Conservation (phyloP, 2,113 vertebrate genomes). For the Anseranas semipalmata region DNA sequence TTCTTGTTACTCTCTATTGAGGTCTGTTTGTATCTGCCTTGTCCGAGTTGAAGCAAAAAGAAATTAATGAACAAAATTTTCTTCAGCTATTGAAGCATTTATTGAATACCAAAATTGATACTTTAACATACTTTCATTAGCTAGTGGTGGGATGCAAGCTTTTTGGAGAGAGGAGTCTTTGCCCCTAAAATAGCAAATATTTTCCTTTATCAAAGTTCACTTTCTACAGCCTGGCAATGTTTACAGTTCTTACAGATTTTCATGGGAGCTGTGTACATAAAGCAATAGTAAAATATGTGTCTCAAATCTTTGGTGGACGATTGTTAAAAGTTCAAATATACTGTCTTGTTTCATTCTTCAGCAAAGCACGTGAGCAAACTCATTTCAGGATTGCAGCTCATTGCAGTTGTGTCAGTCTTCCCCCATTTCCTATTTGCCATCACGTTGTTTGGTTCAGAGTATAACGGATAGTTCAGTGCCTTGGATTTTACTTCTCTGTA, state of each 20-base stretch:
- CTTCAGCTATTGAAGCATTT: neutral
- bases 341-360: neutral
- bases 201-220: neutral
- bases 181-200: neutral
- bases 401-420: neutral
- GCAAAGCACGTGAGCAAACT: neutral
- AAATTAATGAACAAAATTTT: neutral
- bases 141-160: neutral
- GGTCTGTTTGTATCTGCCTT: neutral
- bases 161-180: neutral
- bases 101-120: neutral
- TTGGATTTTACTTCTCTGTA: neutral
- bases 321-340: neutral
- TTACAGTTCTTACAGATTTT: neutral
- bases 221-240: neutral
- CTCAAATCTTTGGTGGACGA: neutral
- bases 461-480: neutral
- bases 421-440: neutral
- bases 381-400: neutral
- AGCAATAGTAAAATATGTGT: neutral
- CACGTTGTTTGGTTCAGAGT: neutral
- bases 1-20: neutral
- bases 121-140: neutral
- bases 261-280: neutral
- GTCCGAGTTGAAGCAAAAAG: neutral